Evolutionary conservation across 2,113 vertebrate genomes (phyloP).

Genomic region (Dipodomys ordii): DNA sequence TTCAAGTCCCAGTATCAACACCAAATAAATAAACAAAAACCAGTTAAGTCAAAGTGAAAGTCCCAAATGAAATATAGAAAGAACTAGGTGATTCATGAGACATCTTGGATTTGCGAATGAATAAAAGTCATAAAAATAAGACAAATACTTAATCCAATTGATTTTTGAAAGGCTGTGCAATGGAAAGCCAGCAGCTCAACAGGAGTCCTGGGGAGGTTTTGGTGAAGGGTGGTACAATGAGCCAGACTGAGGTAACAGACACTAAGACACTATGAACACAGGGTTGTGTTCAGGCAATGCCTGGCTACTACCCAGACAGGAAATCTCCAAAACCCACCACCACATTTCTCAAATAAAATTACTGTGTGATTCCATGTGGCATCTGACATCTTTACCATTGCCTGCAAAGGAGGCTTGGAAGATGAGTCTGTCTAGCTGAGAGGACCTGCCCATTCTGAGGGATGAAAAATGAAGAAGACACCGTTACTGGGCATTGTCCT

Average conservation of each 20-base stretch:
- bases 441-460: neutral
- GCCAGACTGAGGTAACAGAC: too few relatives aligned
- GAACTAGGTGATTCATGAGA: neutral
- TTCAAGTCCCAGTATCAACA: too few relatives aligned
- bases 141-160: neutral
- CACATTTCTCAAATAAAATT: neutral
- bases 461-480: neutral
- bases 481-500: neutral
- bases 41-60: neutral
- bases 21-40: too few relatives aligned
- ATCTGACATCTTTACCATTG: neutral
- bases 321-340: neutral
- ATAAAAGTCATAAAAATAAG: neutral
- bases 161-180: neutral
- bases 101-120: neutral
- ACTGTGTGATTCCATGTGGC: neutral
- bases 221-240: neutral
- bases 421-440: neutral
- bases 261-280: too few relatives aligned
- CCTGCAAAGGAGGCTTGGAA: neutral
- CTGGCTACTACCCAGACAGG: neutral
- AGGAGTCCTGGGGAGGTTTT: neutral
- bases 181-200: neutral
- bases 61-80: neutral
- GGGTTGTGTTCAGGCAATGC: neutral